A percentile compares a stretch with the other conserved stretches of the same genome.
Evolutionary conservation across 2,113 vertebrate species (phyloP).

Genomic region (Microcebus jonahi): DNA sequence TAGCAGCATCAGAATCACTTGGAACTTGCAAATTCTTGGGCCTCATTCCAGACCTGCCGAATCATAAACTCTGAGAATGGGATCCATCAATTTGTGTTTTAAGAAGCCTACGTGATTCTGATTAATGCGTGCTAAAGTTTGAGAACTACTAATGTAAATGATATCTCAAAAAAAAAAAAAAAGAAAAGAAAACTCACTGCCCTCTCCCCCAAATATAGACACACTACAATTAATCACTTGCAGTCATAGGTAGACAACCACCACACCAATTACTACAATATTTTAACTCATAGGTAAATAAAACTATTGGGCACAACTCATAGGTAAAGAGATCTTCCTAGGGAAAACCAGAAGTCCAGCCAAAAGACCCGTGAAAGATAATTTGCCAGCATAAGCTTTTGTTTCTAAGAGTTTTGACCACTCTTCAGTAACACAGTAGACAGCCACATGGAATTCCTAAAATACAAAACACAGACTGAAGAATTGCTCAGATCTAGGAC

Average conservation of each 20-base stretch:
- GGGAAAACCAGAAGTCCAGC: background rate
- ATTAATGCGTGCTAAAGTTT: background rate
- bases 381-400: background rate
- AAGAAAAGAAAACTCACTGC: background rate
- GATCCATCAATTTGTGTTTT: background rate
- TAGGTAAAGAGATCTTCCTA: background rate
- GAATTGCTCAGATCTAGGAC: background rate
- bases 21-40: background rate
- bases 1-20: background rate
- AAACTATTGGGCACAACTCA: background rate
- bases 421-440: background rate
- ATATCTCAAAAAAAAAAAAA: background rate
- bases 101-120: background rate
- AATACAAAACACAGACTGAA: background rate
- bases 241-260: background rate
- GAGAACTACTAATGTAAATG: background rate
- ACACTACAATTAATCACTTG: background rate
- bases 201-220: background rate
- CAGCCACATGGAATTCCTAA: background rate
- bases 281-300: background rate
- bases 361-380: background rate
- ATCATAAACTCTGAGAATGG: background rate
- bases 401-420: background rate
- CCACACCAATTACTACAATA: background rate
- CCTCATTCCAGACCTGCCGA: background rate